Conservation (phyloP, 2,113 vertebrate genomes). For the Macrotis lagotis region DNA sequence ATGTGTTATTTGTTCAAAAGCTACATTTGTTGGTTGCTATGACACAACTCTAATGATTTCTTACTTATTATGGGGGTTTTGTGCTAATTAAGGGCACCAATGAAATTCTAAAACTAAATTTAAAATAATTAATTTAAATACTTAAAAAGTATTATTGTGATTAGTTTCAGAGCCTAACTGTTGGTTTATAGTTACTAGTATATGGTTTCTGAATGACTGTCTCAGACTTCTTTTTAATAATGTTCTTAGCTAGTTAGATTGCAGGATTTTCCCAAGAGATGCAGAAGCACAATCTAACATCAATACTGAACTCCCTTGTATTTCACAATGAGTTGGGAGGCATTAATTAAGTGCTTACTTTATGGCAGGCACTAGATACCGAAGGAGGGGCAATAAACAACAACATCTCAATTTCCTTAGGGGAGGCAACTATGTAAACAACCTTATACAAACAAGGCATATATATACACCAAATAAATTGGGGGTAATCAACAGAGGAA, state of each 20-base stretch:
- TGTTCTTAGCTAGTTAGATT: background rate
- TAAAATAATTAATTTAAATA: background rate
- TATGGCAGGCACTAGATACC: background rate
- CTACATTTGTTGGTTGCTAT: background rate
- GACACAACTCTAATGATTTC: background rate
- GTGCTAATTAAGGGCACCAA: background rate
- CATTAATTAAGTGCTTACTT: background rate
- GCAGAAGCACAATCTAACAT: background rate
- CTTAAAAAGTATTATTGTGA: constrained; percentile 26
- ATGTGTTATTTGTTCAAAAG: background rate
- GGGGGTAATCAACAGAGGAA: background rate
- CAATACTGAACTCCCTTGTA: background rate
- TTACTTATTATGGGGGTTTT: background rate
- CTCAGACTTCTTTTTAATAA: background rate
- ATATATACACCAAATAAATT: background rate
- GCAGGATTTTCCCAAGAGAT: background rate
- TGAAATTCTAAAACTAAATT: background rate
- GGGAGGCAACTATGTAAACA: background rate
- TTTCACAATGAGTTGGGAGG: no score
- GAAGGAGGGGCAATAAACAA: background rate
- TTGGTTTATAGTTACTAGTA: constrained; percentile 1
- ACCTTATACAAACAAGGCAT: background rate
- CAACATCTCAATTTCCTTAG: background rate
- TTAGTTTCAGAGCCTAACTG: background rate
- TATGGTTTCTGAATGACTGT: background rate